A percentile compares a stretch with the other conserved stretches of the same genome.
Conservation (phyloP, 2,888 invertebrate genomes). For the Scaptomyza flava region DNA sequence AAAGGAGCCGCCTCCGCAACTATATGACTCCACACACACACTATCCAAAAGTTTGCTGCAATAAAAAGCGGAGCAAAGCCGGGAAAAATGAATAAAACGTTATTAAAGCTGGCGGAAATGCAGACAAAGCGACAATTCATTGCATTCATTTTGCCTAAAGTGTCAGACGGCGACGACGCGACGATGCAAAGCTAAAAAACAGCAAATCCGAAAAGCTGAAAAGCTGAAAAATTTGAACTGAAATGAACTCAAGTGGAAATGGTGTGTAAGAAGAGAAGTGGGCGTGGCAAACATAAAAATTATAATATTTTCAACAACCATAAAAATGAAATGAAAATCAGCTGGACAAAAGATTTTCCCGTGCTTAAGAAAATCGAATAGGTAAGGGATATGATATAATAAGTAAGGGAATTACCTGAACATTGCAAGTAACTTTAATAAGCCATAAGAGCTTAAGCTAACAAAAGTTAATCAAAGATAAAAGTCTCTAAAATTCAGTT, state of each 20-base stretch:
- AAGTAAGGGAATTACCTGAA: constrained; percentile 21
- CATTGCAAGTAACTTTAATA: constrained; percentile 2
- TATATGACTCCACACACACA: constrained; percentile 15
- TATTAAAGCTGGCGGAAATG: constrained; percentile 75
- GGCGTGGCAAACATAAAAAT: constrained; percentile 28
- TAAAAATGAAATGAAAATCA: background rate
- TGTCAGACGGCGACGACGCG: constrained; percentile 51
- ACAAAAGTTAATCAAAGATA: background rate
- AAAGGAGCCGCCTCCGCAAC: constrained; percentile 31
- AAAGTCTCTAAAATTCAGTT: too few species aligned
- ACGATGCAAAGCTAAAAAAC: constrained; percentile 4
- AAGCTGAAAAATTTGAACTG: constrained; percentile 27
- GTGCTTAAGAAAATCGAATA: constrained; percentile 3
- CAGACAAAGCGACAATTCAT: constrained; percentile 75
- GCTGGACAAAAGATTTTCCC: constrained; percentile 24
- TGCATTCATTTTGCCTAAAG: constrained; percentile 67
- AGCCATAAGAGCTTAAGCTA: background rate
- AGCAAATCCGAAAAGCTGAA: constrained; percentile 1
- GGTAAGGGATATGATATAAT: background rate
- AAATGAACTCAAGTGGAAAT: constrained; percentile 51
- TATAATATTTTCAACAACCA: constrained; percentile 19
- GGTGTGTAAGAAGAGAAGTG: background rate
- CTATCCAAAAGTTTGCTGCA: constrained; percentile 18
- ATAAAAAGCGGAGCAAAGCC: constrained; percentile 13
- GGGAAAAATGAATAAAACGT: constrained; percentile 56